Evolutionary conservation across 2,888 invertebrate species (phyloP).

Genomic region (Fragum whitleyi): DNA sequence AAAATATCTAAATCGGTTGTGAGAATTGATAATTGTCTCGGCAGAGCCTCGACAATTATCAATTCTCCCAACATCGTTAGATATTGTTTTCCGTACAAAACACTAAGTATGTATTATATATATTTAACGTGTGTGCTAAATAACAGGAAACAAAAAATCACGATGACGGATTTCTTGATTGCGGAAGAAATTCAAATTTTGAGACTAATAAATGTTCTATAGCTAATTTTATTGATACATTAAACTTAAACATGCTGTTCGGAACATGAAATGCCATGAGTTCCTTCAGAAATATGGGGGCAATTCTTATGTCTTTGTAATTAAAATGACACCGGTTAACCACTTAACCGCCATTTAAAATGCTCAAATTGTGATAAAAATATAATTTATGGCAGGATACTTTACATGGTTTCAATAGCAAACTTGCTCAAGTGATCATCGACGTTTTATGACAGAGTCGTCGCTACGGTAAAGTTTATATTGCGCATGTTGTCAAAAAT

Average conservation of each 20-base stretch:
- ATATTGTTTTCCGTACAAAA: no score
- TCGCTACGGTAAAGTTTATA: background rate
- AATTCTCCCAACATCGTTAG: no score
- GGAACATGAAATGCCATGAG: background rate
- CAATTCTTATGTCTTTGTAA: conserved; percentile 4
- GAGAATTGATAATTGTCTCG: no score
- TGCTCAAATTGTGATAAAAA: conserved; percentile 1
- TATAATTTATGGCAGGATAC: background rate
- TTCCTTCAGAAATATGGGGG: conserved; percentile 4
- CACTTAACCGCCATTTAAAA: background rate
- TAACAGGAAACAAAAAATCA: background rate
- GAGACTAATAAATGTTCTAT: conserved; percentile 1
- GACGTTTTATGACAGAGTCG: background rate
- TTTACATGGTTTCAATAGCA: background rate
- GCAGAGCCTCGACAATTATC: no score
- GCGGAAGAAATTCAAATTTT: background rate
- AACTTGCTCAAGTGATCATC: background rate
- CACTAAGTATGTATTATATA: no score
- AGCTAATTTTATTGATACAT: background rate
- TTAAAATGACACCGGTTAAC: background rate
- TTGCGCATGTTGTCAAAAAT: no score
- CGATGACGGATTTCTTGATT: background rate
- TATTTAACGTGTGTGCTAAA: no score
- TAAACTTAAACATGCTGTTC: background rate
- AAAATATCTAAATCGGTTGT: no score